A percentile compares a stretch with the other conserved stretches of the same genome.
Conservation (phyloP, 2,113 vertebrate species). For the Varanus salvator region DNA sequence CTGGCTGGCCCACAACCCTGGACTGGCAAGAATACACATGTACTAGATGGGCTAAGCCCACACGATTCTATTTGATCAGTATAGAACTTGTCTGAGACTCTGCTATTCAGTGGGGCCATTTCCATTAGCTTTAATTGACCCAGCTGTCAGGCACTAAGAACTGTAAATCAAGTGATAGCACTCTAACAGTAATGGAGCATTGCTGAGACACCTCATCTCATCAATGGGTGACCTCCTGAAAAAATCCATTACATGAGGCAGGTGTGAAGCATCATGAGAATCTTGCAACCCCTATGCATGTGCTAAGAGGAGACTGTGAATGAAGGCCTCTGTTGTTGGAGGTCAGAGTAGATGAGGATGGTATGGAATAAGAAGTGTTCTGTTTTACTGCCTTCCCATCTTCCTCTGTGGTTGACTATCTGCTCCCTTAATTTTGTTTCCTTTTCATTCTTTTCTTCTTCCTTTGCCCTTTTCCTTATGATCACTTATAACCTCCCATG, state of each 20-base stretch:
- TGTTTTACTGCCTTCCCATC: neutral
- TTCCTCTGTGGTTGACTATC: neutral
- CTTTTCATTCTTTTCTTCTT: neutral
- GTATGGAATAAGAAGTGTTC: neutral
- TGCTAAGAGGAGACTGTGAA: neutral
- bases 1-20: no score
- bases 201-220: neutral
- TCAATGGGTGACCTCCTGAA: neutral
- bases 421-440: neutral
- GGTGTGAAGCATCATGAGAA: neutral
- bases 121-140: conserved; percentile 2
- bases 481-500: neutral
- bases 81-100: neutral
- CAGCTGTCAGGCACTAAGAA: neutral
- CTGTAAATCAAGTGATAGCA: neutral
- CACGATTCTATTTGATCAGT: neutral
- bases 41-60: neutral
- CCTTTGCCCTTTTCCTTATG: neutral
- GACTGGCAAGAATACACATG: no score
- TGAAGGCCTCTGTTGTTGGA: neutral
- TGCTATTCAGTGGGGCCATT: neutral
- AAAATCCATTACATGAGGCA: neutral
- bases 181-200: conserved; percentile 2
- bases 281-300: neutral
- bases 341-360: neutral